Conservation (phyloP, 2,888 invertebrate species). For the Lepidonotus clava region DNA sequence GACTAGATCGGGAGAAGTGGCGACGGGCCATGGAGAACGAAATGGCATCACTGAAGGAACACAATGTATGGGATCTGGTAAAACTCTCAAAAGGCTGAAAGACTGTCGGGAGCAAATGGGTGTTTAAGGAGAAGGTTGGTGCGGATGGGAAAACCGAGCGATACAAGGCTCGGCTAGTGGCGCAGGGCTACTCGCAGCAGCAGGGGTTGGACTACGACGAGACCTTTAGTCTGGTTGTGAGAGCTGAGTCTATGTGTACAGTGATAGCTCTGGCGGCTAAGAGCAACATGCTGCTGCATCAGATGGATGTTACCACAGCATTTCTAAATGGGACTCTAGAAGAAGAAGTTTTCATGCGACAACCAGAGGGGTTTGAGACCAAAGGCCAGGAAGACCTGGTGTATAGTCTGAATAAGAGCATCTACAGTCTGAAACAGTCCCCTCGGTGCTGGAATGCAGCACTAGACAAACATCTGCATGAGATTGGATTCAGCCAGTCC, state of each 20-base stretch:
- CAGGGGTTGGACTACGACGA: constrained; percentile 66
- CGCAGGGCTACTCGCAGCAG: constrained; percentile 64
- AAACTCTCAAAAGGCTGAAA: constrained; percentile 59
- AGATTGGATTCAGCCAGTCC: constrained; percentile 59
- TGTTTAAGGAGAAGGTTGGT: constrained; percentile 64
- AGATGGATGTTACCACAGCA: constrained; percentile 66
- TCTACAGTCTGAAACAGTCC: neutral
- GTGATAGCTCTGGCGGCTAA: constrained; percentile 61
- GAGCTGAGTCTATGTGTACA: constrained; percentile 61
- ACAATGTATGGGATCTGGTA: constrained; percentile 64
- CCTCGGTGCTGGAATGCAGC: neutral
- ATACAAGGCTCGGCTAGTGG: constrained; percentile 67
- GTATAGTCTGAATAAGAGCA: constrained; percentile 57
- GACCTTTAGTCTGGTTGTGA: constrained; percentile 66
- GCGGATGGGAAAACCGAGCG: constrained; percentile 61
- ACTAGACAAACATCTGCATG: constrained; percentile 16
- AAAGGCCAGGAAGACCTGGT: constrained; percentile 60
- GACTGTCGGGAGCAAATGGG: constrained; percentile 66
- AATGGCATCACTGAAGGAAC: constrained; percentile 58
- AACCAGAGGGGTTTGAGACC: constrained; percentile 64
- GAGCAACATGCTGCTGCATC: constrained; percentile 59
- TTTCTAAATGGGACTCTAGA: constrained; percentile 65
- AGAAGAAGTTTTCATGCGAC: constrained; percentile 66
- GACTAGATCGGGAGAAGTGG: constrained; percentile 34
- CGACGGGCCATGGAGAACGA: constrained; percentile 37